Conservation (phyloP, 35 echinoderm and acorn worm species). For the Acanthaster planci region DNA sequence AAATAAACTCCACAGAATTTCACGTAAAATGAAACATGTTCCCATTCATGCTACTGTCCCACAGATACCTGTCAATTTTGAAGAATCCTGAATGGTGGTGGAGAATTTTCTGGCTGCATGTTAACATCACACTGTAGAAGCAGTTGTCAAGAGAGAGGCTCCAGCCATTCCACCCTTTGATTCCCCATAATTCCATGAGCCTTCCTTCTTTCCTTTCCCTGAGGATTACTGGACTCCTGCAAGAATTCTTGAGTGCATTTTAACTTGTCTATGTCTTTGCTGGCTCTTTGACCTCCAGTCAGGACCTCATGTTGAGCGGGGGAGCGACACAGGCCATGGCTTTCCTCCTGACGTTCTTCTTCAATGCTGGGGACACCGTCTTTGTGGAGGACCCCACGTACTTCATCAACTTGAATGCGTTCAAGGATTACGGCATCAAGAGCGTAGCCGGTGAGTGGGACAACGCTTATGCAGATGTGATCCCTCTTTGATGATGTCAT, state of each 20-base stretch:
- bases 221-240: background rate
- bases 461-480: background rate
- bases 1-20: too few relatives aligned
- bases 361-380: constrained; percentile 65
- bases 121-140: too few relatives aligned
- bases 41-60: too few relatives aligned
- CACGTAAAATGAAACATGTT: too few relatives aligned
- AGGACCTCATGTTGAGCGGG: constrained; percentile 45
- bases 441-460: constrained; percentile 31
- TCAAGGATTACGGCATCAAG: constrained; percentile 46
- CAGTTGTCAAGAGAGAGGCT: too few relatives aligned
- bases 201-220: background rate
- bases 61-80: too few relatives aligned
- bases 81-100: too few relatives aligned
- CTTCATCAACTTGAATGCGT: constrained; percentile 54
- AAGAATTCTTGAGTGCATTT: background rate
- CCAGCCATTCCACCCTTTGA: too few relatives aligned
- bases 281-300: constrained; percentile 32
- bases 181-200: too few relatives aligned
- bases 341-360: constrained; percentile 45
- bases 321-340: constrained; percentile 70
- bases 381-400: constrained; percentile 84
- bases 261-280: too few relatives aligned
- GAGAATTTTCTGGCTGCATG: too few relatives aligned
- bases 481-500: too few relatives aligned